A percentile compares a stretch with the other conserved stretches of the same genome.
These are phyloP conservation scores for Elgaria multicarinata DNA, from an alignment of 2,113 vertebrate genomes.

Conservation along the genomic window DNA sequence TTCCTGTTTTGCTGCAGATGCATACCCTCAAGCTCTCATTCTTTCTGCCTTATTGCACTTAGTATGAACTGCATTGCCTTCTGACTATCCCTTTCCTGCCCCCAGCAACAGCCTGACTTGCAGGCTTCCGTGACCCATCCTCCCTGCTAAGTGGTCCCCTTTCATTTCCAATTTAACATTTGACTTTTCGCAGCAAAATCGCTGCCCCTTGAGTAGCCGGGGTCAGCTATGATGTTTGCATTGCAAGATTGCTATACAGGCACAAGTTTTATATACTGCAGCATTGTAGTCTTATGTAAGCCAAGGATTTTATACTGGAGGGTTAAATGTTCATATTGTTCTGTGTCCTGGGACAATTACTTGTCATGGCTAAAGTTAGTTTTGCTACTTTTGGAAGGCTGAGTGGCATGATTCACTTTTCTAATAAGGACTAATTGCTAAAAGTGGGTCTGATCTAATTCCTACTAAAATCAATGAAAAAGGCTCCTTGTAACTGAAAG, in stretches of 20 bases:
- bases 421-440: background rate
- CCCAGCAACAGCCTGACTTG: background rate
- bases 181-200: background rate
- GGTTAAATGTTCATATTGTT: background rate
- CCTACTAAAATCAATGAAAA: conserved; percentile 14
- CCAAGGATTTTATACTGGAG: background rate
- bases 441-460: background rate
- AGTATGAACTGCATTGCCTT: background rate
- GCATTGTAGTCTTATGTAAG: background rate
- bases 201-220: background rate
- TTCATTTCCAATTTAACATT: background rate
- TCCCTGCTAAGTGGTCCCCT: background rate
- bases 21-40: background rate
- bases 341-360: background rate
- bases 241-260: background rate
- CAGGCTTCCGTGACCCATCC: background rate
- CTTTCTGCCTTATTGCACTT: background rate
- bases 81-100: background rate
- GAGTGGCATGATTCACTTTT: background rate
- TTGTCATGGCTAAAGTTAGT: conserved; percentile 5
- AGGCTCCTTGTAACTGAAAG: background rate
- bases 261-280: background rate
- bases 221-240: background rate
- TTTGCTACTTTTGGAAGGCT: background rate
- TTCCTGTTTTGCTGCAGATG: background rate